These are phyloP conservation scores for Temnothorax curvispinosus DNA, from an alignment of 1,140 invertebrate genomes.

Conservation along the genomic window DNA sequence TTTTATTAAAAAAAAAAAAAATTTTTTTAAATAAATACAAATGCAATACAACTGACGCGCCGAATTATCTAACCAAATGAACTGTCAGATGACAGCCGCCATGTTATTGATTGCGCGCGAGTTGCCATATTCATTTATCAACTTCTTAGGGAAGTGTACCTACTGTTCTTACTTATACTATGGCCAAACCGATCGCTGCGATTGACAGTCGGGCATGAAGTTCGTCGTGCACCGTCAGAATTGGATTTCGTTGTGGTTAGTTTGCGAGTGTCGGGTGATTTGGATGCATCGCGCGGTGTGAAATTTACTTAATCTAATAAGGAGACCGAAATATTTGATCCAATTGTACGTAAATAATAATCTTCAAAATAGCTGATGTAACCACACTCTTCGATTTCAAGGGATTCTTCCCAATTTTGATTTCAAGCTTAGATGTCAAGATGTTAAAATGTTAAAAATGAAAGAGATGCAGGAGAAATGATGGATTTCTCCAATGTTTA, in stretches of 20 bases:
- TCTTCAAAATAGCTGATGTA: neutral
- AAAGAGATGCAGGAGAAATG: neutral
- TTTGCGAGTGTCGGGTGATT: slow-evolving; percentile 9
- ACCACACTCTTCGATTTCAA: neutral
- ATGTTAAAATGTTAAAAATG: neutral
- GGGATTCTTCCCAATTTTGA: neutral
- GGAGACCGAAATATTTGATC: neutral
- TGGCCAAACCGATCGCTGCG: neutral
- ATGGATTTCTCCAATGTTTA: neutral
- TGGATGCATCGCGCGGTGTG: neutral
- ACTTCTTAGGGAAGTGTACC: too few species aligned
- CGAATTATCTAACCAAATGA: too few species aligned
- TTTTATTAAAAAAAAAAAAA: too few species aligned
- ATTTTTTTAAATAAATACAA: too few species aligned
- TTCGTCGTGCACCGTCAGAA: slow-evolving; percentile 4
- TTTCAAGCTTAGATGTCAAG: neutral
- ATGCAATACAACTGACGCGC: too few species aligned
- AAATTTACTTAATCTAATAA: slow-evolving; percentile 9
- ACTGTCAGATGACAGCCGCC: too few species aligned
- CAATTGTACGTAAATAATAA: neutral
- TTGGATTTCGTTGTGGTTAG: neutral
- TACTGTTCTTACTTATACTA: too few species aligned
- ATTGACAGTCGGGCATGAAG: slow-evolving; percentile 31
- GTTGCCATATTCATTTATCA: too few species aligned
- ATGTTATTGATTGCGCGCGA: too few species aligned